phyloP scores from a whole-genome alignment of 2,113 vertebrate species.

The Pteronura brasiliensis region DNA sequence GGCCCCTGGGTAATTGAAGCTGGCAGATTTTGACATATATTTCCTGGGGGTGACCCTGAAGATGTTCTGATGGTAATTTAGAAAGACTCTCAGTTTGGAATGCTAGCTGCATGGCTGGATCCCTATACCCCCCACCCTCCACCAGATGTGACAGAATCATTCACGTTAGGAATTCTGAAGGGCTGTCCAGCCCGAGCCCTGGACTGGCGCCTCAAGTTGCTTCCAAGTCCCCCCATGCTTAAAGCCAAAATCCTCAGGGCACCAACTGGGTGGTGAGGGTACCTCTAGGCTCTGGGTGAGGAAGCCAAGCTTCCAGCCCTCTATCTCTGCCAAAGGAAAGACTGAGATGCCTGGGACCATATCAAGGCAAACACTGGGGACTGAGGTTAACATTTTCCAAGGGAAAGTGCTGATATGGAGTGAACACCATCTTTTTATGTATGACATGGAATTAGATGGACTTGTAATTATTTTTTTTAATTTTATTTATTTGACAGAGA shows the following conservation, averaged over 20 bases:
- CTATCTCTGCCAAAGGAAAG: neutral
- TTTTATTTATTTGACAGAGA: no score
- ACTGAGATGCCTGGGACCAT: neutral
- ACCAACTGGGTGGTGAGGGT: neutral
- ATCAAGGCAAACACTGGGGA: neutral
- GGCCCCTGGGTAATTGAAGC: neutral
- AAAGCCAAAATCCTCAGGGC: neutral
- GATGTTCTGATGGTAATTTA: slow-evolving; percentile 61
- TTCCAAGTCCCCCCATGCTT: neutral
- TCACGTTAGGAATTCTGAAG: slow-evolving; percentile 39
- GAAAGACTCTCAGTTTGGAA: slow-evolving; percentile 48
- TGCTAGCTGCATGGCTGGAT: neutral
- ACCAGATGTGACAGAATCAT: slow-evolving; percentile 49
- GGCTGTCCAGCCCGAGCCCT: slow-evolving; percentile 2
- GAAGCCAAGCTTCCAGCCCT: neutral
- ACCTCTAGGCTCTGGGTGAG: neutral
- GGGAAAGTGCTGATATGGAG: neutral
- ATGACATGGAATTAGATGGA: neutral
- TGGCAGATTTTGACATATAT: slow-evolving; percentile 15
- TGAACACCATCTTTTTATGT: neutral
- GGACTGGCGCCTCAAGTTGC: slow-evolving; percentile 12
- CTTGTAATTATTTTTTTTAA: neutral
- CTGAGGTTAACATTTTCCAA: neutral
- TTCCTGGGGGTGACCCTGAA: slow-evolving; percentile 45
- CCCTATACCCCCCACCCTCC: neutral